These are phyloP conservation scores for Sitta europaea DNA, from an alignment of 2,113 vertebrate genomes.

Conservation along the genomic window DNA sequence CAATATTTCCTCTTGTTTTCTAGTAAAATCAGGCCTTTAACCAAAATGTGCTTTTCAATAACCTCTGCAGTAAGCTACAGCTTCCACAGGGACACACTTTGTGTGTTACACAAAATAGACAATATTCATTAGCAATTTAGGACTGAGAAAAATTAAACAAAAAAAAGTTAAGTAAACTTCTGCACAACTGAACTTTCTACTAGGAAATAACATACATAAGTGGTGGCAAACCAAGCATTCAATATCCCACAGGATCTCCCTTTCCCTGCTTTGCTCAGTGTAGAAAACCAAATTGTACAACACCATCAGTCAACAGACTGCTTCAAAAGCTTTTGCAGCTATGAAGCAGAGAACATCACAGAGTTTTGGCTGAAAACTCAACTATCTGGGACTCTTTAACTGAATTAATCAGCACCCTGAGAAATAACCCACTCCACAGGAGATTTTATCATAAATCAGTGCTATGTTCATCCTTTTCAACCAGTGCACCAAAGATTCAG, in stretches of 20 bases:
- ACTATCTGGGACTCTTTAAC: background rate
- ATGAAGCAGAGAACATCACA: background rate
- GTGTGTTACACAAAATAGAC: background rate
- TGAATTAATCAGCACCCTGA: background rate
- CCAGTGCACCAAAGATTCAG: background rate
- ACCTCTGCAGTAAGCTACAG: background rate
- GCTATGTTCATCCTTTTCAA: background rate
- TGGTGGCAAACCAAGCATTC: background rate
- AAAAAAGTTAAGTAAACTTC: background rate
- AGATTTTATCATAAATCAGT: background rate
- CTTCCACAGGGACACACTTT: background rate
- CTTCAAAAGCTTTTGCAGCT: background rate
- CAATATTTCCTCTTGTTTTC: background rate
- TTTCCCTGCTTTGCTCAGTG: background rate
- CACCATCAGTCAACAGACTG: background rate
- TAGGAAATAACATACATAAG: background rate
- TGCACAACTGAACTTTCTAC: background rate
- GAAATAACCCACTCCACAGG: background rate
- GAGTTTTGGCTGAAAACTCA: background rate
- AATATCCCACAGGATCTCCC: background rate
- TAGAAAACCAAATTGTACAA: background rate
- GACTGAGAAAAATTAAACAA: background rate
- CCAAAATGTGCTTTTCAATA: background rate
- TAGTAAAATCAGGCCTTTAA: background rate
- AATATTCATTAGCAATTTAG: background rate